Base-by-base conservation (phyloP, 2,113 vertebrate genomes). In the Plotosus lineatus region DNA sequence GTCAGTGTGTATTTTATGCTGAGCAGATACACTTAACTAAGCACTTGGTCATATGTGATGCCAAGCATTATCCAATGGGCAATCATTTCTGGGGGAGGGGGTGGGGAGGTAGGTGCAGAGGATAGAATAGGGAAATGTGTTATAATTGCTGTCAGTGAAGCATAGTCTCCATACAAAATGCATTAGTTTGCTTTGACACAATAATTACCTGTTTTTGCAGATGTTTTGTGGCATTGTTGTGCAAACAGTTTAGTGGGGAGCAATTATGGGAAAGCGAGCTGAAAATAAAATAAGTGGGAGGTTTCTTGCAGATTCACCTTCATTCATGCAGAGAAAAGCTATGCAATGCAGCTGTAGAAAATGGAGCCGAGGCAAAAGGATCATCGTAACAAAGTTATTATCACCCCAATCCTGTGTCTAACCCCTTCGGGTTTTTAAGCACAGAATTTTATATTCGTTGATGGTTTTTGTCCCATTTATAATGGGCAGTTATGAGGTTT, bases 141-240 rank as follows among this genome's bases (percentile, higher is more conserved):
- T 96, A 94, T 95, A 95, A 95, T 96, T 96, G 95, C 92, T 94
- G 94, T 92, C 93, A 93, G 94, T 92, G 93, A 95, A 94, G 93
- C 95, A 94, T 94, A 94, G 94, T 92, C 92, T 93, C 93, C 93
- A 95, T 94, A 95, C 94, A 94, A 96, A 96, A 96, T 94, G 94
- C 94, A 95, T 96, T 96, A 95, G 95, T 95, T 95, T 95, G 93
- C 92, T 93, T 94, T 95, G 95, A 95, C 94, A 95, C 93, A 94
- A 95, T 96, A 96, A 96, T 96, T 96, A 96, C 94, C 94, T 96
- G 95, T 94, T 96, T 96, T 95, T 96, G 95, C 95, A 96, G 95
- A 96, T 96, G 95, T 95, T 96, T 95, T 94, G 94, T 94, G 93
- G 94, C 94, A 95, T 96, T 96, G 95, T 96, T 96, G 94, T 96